A percentile compares a stretch with the other conserved stretches of the same genome.
Conservation (phyloP, 2,797 vertebrate species). For the Enteromius afrohamiltoni region DNA sequence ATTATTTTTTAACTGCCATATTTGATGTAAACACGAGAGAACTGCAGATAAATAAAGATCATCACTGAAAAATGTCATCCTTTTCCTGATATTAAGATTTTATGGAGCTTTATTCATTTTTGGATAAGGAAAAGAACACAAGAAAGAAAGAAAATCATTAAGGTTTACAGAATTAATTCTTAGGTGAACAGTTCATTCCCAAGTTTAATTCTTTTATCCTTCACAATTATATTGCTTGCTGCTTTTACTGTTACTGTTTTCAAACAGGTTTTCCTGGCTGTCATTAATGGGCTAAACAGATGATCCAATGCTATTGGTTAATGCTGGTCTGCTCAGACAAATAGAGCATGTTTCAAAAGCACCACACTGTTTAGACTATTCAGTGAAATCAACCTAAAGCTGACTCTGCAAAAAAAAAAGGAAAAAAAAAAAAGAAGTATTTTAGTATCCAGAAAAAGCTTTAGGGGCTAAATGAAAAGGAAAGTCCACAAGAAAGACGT, state of each 20-base stretch:
- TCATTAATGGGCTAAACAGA: not conserved
- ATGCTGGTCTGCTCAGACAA: not conserved
- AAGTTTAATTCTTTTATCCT: not conserved
- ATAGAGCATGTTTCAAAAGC: not conserved
- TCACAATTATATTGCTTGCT: not conserved
- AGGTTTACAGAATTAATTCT: not conserved
- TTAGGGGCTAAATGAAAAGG: conserved; percentile 19
- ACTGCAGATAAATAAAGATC: no score
- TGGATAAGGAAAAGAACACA: not conserved
- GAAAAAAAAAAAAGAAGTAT: not conserved
- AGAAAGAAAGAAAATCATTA: not conserved
- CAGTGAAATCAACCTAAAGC: not conserved
- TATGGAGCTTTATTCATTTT: conserved; percentile 6
- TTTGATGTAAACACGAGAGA: not conserved
- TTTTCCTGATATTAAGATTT: not conserved
- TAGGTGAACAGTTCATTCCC: not conserved
- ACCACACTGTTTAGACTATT: not conserved
- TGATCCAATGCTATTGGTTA: conserved; percentile 2
- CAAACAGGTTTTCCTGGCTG: not conserved
- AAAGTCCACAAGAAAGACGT: conserved; percentile 40
- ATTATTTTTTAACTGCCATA: not conserved
- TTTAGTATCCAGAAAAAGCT: conserved; percentile 6
- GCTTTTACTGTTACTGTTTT: no score
- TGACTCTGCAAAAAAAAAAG: not conserved
- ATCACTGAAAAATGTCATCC: not conserved